Evolutionary conservation across 1,140 invertebrate species (phyloP).

Genomic region (Ericerus pela): DNA sequence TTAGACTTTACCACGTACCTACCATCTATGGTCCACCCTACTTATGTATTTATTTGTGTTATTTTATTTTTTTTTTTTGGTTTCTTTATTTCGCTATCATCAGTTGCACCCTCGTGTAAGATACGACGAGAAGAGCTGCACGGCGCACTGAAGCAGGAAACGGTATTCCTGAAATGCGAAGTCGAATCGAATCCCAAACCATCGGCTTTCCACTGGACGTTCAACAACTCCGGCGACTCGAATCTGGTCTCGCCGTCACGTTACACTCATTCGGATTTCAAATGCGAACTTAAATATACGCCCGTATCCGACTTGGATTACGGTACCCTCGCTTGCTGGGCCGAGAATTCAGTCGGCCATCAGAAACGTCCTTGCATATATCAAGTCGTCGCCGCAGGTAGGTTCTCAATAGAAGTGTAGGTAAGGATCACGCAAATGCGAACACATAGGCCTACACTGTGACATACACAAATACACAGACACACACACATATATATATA

Average conservation of each 20-base stretch:
- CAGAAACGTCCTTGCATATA: constrained; percentile 74
- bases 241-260: constrained; percentile 52
- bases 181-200: constrained; percentile 71
- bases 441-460: too few species aligned
- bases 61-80: too few species aligned
- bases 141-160: constrained; percentile 71
- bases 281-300: constrained; percentile 67
- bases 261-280: constrained; percentile 40
- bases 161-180: constrained; percentile 60
- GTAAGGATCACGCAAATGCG: too few species aligned
- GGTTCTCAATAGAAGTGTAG: too few species aligned
- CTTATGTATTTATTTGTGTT: too few species aligned
- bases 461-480: too few species aligned
- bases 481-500: too few species aligned
- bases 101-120: constrained; percentile 68
- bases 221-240: constrained; percentile 72
- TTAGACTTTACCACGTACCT: too few species aligned
- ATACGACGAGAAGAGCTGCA: constrained; percentile 53
- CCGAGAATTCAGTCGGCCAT: constrained; percentile 59
- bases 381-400: constrained; percentile 64
- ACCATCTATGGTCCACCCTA: too few species aligned
- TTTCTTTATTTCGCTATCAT: too few species aligned
- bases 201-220: constrained; percentile 70
- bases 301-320: constrained; percentile 74
- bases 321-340: constrained; percentile 72